Evolutionary conservation across 92 coral and sea anemone genomes (phyloP), one percentile per base, ranked within the genome.

Genomic region (Palythoa grandiflora): DNA sequence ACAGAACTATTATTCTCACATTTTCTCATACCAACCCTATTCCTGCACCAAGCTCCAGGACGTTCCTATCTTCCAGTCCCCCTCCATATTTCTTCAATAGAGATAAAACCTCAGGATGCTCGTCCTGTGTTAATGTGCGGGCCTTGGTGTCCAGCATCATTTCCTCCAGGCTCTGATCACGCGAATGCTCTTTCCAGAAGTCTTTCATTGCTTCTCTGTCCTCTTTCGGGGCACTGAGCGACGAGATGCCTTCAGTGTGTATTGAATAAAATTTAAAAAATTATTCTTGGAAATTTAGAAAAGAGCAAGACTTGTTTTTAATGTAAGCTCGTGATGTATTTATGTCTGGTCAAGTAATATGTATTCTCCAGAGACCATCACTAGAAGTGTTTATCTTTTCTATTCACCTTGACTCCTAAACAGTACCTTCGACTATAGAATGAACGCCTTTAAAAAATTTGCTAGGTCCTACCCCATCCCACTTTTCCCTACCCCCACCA

Each of bases 111-210:
- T 93, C 96, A 6, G 96, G 96, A 14, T 93, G 96, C 54, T 93
- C 96, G 57, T 78, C 87, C 53, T 88, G 68, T 14, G 94, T 91
- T 76, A 93, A 73, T 53, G 77, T 71, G 11, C 83, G 88, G 54
- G 96, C 96, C 52, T 91, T 90, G 51, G 90, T 90, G 79, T 93
- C 96, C 61, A 93, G 75, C 94, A 93, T 91, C 96, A 93, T 91
- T 68, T 93, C 96, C 63, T 93, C 94, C 68, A 93, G 83, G 68
- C 96, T 93, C 78, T 93, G 96, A 6, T 87, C 70, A 36, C 53
- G 65, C 20, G 96, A 93, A 76, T 91, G 96, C 68, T 91, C 91
- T 66, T 68, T 91, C 96, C 96, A 93, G 85, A 89, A 93, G 28
- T 90, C 93, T 4, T 92, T 86, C 96, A 93, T 93, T 48, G 88